Evolutionary conservation across 2,797 vertebrate genomes (phyloP), one percentile per base, ranked within the genome.

Genomic region (Notolabrus celidotus): DNA sequence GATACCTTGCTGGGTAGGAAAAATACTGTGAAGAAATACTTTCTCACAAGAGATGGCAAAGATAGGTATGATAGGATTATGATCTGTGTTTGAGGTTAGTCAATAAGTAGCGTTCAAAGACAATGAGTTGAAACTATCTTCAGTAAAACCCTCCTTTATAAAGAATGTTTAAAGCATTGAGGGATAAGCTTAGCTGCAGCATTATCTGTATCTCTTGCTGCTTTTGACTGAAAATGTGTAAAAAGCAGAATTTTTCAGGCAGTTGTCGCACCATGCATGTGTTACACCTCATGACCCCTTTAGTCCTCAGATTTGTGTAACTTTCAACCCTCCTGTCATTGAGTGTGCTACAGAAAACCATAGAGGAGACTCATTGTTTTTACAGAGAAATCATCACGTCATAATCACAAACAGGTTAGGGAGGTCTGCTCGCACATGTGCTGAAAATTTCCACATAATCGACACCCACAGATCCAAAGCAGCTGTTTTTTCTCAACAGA

Each of bases 401-500:
- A 76, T 33, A 4, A 36, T 71, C 43, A 49, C 39, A 29, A 72
- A 74, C 63, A 57, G 69, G 76, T 78, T 72, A 20, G 43, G 54
- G 66, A 69, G 56, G 67, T 77, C 66, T 51, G 14, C 59, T 23
- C 22, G 2, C 63, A 75, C 63, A 54, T 42, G 33, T 54, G 33
- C 39, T 2, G 14, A 68, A 52, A 16, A 47, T 55, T 66, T 85
- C 71, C 69, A 74, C 66, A 60, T 39, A 53, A 84, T 20, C 10
- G 45, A 38, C 6, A 58, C 17, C 19, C 43, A 4, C 15, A 52
- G 45, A 68, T 49, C 45, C 66, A 43, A 27, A 82, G 57, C 82
- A 86, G 74, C 74, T 81, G 82, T 70, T 49, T 33, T 55, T 65
- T 77, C 67, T 58, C 22, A 71, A 69, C 66, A 56, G 59, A 73